These are phyloP conservation scores for Ferdinandea cuprea DNA, from an alignment of 2,888 invertebrate genomes.

Conservation along the genomic window DNA sequence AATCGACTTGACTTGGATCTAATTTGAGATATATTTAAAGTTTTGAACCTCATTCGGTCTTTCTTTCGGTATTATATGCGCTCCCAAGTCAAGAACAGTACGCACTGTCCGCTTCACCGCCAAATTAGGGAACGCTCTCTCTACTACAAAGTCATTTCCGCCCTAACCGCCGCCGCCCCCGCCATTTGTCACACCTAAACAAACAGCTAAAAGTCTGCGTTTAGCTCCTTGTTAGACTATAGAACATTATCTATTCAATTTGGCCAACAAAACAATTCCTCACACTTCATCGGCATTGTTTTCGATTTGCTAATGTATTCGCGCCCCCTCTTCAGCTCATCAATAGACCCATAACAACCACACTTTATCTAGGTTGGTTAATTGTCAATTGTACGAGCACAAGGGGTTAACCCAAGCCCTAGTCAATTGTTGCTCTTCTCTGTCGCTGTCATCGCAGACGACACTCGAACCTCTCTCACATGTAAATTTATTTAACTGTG, in stretches of 20 bases:
- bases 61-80: too few species aligned
- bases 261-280: constrained; percentile 29
- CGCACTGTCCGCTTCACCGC: too few species aligned
- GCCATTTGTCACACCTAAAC: constrained; percentile 25
- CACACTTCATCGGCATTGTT: constrained; percentile 51
- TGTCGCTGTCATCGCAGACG: constrained; percentile 48
- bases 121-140: too few species aligned
- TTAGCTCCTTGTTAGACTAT: constrained; percentile 22
- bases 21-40: too few species aligned
- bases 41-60: too few species aligned
- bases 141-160: too few species aligned
- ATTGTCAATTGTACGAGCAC: constrained; percentile 59
- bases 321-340: constrained; percentile 17
- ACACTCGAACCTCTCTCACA: constrained; percentile 10
- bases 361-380: constrained; percentile 67
- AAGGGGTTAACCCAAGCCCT: constrained; percentile 3
- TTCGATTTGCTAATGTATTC: constrained; percentile 64
- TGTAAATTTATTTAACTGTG: constrained; percentile 59
- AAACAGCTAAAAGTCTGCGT: constrained; percentile 35
- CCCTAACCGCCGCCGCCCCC: neutral
- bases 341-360: constrained; percentile 50
- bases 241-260: constrained; percentile 49
- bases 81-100: too few species aligned
- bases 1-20: too few species aligned
- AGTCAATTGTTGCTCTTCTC: constrained; percentile 65